Evolutionary conservation across 2,888 invertebrate species (phyloP).

Genomic region (Chirona hameri): DNA sequence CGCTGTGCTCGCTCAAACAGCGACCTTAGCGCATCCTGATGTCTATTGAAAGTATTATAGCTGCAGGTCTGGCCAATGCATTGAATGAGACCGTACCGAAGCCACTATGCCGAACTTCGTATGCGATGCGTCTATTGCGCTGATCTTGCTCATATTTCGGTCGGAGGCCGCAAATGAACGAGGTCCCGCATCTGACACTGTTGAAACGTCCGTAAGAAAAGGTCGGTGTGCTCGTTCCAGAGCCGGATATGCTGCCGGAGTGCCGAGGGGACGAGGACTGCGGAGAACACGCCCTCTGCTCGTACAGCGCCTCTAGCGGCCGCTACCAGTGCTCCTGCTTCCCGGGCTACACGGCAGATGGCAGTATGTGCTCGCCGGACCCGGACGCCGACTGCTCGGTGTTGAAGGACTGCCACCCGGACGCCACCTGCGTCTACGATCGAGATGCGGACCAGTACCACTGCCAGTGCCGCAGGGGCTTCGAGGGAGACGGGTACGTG

Average conservation of each 20-base stretch:
- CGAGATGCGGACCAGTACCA: constrained; percentile 52
- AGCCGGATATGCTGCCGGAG: constrained; percentile 28
- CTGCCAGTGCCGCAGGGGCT: constrained; percentile 80
- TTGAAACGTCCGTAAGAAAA: too few relatives aligned
- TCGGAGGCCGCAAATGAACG: too few relatives aligned
- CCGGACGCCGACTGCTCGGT: constrained; percentile 61
- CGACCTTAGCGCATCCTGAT: too few relatives aligned
- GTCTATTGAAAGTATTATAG: too few relatives aligned
- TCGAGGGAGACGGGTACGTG: constrained; percentile 74
- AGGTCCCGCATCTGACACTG: too few relatives aligned
- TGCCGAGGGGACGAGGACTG: constrained; percentile 44
- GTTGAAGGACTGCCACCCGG: constrained; percentile 69
- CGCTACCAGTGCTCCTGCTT: constrained; percentile 48
- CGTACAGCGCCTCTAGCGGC: constrained; percentile 49
- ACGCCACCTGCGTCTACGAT: constrained; percentile 68
- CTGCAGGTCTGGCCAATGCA: too few relatives aligned
- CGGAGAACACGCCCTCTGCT: constrained; percentile 58
- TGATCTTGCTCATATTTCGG: too few relatives aligned
- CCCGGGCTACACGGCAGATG: constrained; percentile 51
- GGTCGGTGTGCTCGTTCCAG: background rate
- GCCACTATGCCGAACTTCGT: too few relatives aligned
- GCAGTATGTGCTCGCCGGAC: constrained; percentile 41
- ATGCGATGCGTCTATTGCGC: too few relatives aligned
- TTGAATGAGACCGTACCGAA: too few relatives aligned
- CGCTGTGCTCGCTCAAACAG: too few relatives aligned